A percentile compares a stretch with the other conserved stretches of the same genome.
These are phyloP conservation scores for Cataglyphis albicans DNA, from an alignment of 2,888 invertebrate genomes.

Conservation along the genomic window DNA sequence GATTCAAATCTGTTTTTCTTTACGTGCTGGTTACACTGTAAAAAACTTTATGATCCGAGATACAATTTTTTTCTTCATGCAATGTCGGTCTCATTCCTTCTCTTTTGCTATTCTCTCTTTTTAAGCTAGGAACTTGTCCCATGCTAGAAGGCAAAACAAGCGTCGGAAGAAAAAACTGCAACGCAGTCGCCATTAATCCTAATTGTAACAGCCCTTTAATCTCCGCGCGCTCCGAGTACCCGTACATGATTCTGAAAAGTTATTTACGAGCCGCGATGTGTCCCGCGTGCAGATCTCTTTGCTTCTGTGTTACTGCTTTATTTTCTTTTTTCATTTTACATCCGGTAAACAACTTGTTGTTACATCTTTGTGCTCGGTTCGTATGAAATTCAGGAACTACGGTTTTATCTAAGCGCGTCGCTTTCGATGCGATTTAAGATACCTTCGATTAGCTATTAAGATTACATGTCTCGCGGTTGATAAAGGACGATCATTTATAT, in stretches of 20 bases:
- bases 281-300: conserved; percentile 4
- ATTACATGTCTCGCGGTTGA: conserved; percentile 55
- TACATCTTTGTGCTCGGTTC: neutral
- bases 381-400: neutral
- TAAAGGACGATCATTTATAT: conserved; percentile 19
- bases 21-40: neutral
- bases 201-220: conserved; percentile 52
- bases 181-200: conserved; percentile 48
- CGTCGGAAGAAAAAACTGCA: conserved; percentile 24
- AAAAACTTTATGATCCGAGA: neutral
- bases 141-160: neutral
- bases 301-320: neutral
- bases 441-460: conserved; percentile 45
- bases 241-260: conserved; percentile 41
- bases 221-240: conserved; percentile 18
- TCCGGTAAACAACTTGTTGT: conserved; percentile 44
- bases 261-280: conserved; percentile 35
- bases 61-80: conserved; percentile 2
- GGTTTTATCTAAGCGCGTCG: conserved; percentile 15
- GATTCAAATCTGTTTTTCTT: conserved; percentile 2
- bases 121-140: neutral
- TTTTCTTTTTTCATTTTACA: conserved; percentile 10
- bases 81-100: neutral
- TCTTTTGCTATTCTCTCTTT: neutral
- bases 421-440: conserved; percentile 49